Conservation (phyloP, 2,113 vertebrate genomes). For the Pangasianodon gigas region DNA sequence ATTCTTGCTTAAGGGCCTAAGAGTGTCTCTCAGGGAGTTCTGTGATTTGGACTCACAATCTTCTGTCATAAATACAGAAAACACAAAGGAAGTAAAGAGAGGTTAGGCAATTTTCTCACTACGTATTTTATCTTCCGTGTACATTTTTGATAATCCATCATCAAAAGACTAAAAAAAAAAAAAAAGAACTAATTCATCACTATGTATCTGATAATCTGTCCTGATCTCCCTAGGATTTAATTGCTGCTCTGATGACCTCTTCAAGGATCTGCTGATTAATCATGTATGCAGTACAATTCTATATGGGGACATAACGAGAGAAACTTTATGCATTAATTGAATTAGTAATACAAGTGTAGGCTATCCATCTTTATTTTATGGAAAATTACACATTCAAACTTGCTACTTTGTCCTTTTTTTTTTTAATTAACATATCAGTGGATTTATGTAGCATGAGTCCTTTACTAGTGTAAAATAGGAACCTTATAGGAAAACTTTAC, state of each 20-base stretch:
- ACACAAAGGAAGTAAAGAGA: background rate
- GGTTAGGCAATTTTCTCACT: background rate
- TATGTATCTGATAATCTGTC: background rate
- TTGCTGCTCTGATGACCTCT: slow-evolving; percentile 50
- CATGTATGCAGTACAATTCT: slow-evolving; percentile 39
- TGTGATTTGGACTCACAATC: background rate
- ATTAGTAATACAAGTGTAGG: slow-evolving; percentile 9
- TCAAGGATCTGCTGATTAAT: slow-evolving; percentile 34
- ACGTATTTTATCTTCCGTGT: background rate
- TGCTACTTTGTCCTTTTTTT: background rate
- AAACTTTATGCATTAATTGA: slow-evolving; percentile 15
- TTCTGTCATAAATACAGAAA: too few species aligned
- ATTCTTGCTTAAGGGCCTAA: background rate
- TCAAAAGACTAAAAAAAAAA: background rate
- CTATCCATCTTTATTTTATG: slow-evolving; percentile 16
- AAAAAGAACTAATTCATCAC: background rate
- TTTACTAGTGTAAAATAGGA: background rate
- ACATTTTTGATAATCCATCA: background rate
- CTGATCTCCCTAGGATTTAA: slow-evolving; percentile 30
- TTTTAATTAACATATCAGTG: background rate
- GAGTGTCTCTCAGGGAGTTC: background rate
- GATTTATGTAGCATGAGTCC: background rate
- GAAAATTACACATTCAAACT: background rate
- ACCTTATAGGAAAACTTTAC: background rate
- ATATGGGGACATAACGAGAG: background rate